Evolutionary conservation across 2,888 invertebrate species (phyloP).

Genomic region (Oscheius sp.): DNA sequence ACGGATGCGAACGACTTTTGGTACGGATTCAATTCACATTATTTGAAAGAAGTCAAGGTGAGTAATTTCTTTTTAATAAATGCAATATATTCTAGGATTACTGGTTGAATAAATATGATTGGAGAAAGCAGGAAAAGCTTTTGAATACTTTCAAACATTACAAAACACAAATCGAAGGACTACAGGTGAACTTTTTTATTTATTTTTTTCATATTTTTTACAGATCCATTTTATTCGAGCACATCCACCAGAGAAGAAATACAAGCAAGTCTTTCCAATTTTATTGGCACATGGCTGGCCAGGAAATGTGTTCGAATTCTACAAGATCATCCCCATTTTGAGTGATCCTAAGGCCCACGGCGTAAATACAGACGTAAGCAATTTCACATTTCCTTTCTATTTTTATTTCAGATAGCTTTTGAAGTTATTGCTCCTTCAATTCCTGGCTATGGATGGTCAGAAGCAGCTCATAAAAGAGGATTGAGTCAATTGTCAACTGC

Average conservation of each 20-base stretch:
- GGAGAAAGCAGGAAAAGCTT: slow-evolving; percentile 80
- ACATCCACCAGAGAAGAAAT: slow-evolving; percentile 76
- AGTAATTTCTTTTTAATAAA: slow-evolving; percentile 24
- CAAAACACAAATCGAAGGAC: slow-evolving; percentile 83
- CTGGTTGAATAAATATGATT: slow-evolving; percentile 84
- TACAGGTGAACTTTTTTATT: slow-evolving; percentile 46
- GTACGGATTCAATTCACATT: slow-evolving; percentile 85
- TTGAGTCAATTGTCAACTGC: slow-evolving; percentile 71
- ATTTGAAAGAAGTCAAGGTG: slow-evolving; percentile 42
- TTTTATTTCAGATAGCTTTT: slow-evolving; percentile 66
- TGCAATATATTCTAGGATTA: slow-evolving; percentile 77
- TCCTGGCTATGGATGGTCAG: slow-evolving; percentile 78
- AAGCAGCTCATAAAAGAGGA: slow-evolving; percentile 78
- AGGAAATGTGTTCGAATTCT: slow-evolving; percentile 85
- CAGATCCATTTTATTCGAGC: slow-evolving; percentile 82
- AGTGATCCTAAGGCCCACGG: slow-evolving; percentile 77
- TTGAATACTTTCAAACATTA: slow-evolving; percentile 85
- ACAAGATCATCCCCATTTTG: slow-evolving; percentile 77
- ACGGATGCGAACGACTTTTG: slow-evolving; percentile 79
- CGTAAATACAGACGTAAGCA: slow-evolving; percentile 43
- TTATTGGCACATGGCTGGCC: slow-evolving; percentile 88
- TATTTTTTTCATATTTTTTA: background rate
- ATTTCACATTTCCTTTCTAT: background rate
- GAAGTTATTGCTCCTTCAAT: slow-evolving; percentile 77
- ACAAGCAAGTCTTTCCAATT: slow-evolving; percentile 76